Conservation (phyloP, 37 sponge, comb jelly and placozoan genomes). For the Chondrilla cf. caribensis region DNA sequence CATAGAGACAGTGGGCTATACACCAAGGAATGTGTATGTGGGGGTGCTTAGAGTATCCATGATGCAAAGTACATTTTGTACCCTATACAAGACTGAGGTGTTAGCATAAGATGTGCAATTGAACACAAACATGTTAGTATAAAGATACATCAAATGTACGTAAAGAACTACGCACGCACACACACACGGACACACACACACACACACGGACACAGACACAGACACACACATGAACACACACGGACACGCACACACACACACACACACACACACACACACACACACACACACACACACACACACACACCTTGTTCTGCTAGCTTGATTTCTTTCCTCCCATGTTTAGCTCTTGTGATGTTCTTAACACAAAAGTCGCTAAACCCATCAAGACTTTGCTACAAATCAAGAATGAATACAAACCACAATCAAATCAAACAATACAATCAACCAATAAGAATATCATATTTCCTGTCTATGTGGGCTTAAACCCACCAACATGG, state of each 20-base stretch:
- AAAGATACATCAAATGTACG: too few species aligned
- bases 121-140: too few species aligned
- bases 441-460: neutral
- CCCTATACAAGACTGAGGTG: too few species aligned
- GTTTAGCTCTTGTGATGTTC: conserved; percentile 40
- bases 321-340: conserved; percentile 78
- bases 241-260: conserved; percentile 30
- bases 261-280: conserved; percentile 8
- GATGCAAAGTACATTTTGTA: too few species aligned
- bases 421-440: neutral
- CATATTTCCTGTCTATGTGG: too few species aligned
- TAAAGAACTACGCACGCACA: conserved; percentile 27
- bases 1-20: too few species aligned
- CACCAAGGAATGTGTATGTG: too few species aligned
- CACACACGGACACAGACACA: conserved; percentile 29
- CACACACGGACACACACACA: conserved; percentile 28
- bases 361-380: conserved; percentile 74
- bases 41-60: too few species aligned
- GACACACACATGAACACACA: conserved; percentile 21
- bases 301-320: conserved; percentile 65
- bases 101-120: too few species aligned
- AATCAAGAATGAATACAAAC: neutral
- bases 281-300: conserved; percentile 31
- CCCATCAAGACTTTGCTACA: conserved; percentile 45
- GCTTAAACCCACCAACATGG: too few species aligned